Evolutionary conservation across 2,113 vertebrate genomes (phyloP).

Genomic region (Prionailurus bengalensis): DNA sequence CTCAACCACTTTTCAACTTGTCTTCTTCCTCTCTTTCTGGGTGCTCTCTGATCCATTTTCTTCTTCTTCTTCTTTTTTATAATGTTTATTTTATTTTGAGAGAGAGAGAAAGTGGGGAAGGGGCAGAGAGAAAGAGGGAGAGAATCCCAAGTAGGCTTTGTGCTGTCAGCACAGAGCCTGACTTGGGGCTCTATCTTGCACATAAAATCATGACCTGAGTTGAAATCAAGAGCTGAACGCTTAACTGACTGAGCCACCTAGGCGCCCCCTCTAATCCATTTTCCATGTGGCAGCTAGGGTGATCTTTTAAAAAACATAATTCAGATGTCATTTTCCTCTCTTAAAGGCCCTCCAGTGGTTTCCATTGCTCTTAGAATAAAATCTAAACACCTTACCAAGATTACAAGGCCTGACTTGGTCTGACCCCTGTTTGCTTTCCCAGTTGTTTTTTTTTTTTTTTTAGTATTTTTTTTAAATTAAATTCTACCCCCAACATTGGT

Average conservation of each 20-base stretch:
- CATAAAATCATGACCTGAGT: too few species aligned
- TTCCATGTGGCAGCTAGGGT: not conserved
- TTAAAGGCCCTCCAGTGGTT: not conserved
- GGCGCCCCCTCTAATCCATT: not conserved
- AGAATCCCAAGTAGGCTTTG: too few species aligned
- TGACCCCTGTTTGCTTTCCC: not conserved
- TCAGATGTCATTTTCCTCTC: not conserved
- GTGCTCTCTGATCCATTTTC: not conserved
- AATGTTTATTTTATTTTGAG: too few species aligned
- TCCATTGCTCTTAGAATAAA: not conserved
- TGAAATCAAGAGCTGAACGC: too few species aligned
- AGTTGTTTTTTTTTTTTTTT: not conserved
- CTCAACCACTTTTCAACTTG: not conserved
- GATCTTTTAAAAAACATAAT: not conserved
- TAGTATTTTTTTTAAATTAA: not conserved
- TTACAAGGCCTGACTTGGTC: not conserved
- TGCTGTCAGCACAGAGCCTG: too few species aligned
- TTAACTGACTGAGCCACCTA: too few species aligned
- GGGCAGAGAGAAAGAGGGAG: too few species aligned
- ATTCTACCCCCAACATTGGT: not conserved
- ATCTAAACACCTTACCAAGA: not conserved
- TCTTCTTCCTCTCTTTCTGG: slow-evolving; percentile 7
- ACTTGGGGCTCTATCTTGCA: too few species aligned
- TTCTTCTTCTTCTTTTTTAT: too few species aligned
- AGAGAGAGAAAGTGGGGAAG: too few species aligned